These are phyloP conservation scores for Aporophyla nigra DNA, from an alignment of 2,888 invertebrate species.

Conservation along the genomic window DNA sequence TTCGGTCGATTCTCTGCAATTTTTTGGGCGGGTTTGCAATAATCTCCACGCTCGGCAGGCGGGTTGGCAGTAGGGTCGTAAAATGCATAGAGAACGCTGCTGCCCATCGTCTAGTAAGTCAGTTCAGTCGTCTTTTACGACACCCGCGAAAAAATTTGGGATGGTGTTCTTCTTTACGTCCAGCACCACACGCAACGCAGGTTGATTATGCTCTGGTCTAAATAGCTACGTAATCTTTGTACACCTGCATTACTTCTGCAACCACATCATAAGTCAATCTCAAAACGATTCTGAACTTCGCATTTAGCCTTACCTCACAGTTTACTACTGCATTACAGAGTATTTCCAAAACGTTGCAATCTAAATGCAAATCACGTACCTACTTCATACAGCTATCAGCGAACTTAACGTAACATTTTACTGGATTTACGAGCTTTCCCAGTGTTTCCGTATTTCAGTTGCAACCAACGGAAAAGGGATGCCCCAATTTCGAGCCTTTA, in stretches of 20 bases:
- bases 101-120: too few relatives aligned
- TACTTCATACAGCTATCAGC: conserved; percentile 33
- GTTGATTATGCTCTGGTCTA: too few relatives aligned
- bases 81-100: too few relatives aligned
- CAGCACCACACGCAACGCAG: too few relatives aligned
- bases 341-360: conserved; percentile 45
- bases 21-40: too few relatives aligned
- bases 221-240: background rate
- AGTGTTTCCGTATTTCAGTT: conserved; percentile 23
- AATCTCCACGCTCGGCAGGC: too few relatives aligned
- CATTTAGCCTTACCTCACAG: background rate
- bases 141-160: too few relatives aligned
- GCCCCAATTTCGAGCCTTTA: conserved; percentile 25
- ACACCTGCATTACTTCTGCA: background rate
- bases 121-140: too few relatives aligned
- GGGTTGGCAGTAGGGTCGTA: too few relatives aligned
- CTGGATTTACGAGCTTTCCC: conserved; percentile 13
- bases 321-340: conserved; percentile 29
- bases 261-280: conserved; percentile 13
- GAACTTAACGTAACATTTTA: conserved; percentile 47
- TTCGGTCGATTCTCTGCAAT: too few relatives aligned
- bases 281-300: background rate
- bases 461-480: conserved; percentile 10
- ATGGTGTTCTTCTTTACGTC: too few relatives aligned
- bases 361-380: conserved; percentile 57